Percentiles rank a stretch among this genome's conserved stretches.
phyloP scores from a whole-genome alignment of 2,888 invertebrate species.

The Sphaerophoria taeniata region DNA sequence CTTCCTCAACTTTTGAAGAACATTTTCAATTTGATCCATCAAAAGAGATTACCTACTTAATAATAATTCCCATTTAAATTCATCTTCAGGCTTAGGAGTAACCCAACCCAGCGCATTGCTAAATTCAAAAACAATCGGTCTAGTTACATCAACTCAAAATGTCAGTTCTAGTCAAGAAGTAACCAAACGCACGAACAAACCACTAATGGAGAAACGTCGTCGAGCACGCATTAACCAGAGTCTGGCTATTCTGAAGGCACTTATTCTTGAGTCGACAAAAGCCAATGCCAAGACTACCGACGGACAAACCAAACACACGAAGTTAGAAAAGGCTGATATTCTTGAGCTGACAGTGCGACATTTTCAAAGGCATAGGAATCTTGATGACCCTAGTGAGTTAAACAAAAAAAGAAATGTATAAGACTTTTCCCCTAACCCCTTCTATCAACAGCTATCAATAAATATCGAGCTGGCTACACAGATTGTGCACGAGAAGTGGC shows the following conservation, averaged over 20 bases:
- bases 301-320: conserved; percentile 89
- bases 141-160: conserved; percentile 81
- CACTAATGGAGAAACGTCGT: conserved; percentile 90
- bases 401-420: background rate
- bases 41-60: background rate
- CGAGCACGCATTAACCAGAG: conserved; percentile 90
- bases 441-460: conserved; percentile 79
- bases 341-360: conserved; percentile 92
- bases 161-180: conserved; percentile 81
- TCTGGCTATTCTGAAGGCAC: conserved; percentile 88
- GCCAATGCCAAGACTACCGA: conserved; percentile 81
- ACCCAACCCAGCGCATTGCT: conserved; percentile 68
- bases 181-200: conserved; percentile 88
- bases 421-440: background rate
- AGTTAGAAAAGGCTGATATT: conserved; percentile 92
- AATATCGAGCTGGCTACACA: conserved; percentile 85
- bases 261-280: conserved; percentile 88
- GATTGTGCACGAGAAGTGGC: conserved; percentile 86
- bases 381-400: conserved; percentile 84
- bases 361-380: conserved; percentile 89
- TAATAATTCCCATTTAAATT: background rate
- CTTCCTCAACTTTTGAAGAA: too few species aligned
- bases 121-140: conserved; percentile 79
- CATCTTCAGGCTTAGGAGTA: conserved; percentile 65
- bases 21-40: background rate